Percentiles rank a stretch among this genome's conserved stretches.
Evolutionary conservation across 2,888 invertebrate genomes (phyloP).

Genomic region (Leptarthrus brevirostris): DNA sequence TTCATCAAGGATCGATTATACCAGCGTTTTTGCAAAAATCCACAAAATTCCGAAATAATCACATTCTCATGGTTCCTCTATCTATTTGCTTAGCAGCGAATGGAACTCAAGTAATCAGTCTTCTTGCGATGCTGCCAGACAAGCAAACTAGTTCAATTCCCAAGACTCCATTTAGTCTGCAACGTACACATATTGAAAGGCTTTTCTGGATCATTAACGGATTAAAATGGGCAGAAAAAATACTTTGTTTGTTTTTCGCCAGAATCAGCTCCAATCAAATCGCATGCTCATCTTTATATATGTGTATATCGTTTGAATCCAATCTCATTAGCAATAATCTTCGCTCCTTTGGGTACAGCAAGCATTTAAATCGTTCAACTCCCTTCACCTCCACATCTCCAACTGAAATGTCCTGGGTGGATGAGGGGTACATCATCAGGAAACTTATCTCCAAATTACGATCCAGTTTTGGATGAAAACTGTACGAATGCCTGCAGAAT

Average conservation of each 20-base stretch:
- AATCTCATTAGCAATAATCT: conserved; percentile 11
- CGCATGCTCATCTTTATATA: neutral
- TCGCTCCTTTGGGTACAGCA: neutral
- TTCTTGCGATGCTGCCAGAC: no score
- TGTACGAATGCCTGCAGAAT: conserved; percentile 7
- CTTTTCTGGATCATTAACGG: conserved; percentile 5
- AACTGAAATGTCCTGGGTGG: neutral
- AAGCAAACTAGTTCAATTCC: neutral
- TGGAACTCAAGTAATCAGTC: no score
- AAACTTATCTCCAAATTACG: conserved; percentile 37
- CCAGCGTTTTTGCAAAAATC: no score
- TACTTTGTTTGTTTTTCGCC: neutral
- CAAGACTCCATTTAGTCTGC: neutral
- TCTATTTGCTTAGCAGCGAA: no score
- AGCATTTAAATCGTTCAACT: neutral
- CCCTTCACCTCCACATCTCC: no score
- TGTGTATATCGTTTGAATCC: neutral
- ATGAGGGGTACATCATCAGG: neutral
- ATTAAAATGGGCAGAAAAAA: neutral
- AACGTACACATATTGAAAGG: neutral
- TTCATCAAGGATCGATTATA: no score
- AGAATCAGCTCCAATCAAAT: neutral
- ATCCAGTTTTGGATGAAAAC: neutral
- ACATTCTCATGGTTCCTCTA: no score
- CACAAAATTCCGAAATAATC: no score